These are phyloP conservation scores for Thelaira solivaga DNA, from an alignment of 2,888 invertebrate species.

Conservation along the genomic window DNA sequence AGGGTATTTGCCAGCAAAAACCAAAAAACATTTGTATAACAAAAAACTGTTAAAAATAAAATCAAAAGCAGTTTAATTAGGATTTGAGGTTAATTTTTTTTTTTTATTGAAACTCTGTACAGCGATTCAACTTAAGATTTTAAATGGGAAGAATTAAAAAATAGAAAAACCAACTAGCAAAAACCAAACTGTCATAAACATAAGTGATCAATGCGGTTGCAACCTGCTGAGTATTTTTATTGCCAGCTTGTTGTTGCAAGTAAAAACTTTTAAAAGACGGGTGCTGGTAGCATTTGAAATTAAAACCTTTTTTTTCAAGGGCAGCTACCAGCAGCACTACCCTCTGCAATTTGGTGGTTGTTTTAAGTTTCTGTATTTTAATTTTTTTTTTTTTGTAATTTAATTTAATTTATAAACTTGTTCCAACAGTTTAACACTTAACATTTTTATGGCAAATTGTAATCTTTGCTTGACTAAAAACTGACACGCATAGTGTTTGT, in stretches of 20 bases:
- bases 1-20: conserved; percentile 46
- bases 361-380: conserved; percentile 67
- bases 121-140: not conserved
- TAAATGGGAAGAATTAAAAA: not conserved
- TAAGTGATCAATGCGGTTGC: conserved; percentile 58
- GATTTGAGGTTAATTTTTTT: conserved; percentile 33
- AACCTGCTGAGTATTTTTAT: conserved; percentile 64
- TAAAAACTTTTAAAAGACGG: conserved; percentile 36
- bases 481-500: conserved; percentile 40
- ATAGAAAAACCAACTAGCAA: conserved; percentile 1
- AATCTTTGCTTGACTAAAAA: conserved; percentile 56
- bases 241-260: conserved; percentile 46
- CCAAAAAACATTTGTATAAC: too few species aligned
- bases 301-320: not conserved
- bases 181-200: conserved; percentile 6
- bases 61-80: conserved; percentile 51
- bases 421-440: conserved; percentile 4
- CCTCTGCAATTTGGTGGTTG: not conserved
- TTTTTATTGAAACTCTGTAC: not conserved
- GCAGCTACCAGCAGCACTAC: not conserved
- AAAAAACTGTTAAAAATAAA: conserved; percentile 26
- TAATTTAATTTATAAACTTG: conserved; percentile 24
- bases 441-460: conserved; percentile 59
- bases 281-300: too few species aligned
- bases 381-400: conserved; percentile 64